Conservation (phyloP, 2,797 vertebrate genomes). For the Neosilurus hyrtlii region DNA sequence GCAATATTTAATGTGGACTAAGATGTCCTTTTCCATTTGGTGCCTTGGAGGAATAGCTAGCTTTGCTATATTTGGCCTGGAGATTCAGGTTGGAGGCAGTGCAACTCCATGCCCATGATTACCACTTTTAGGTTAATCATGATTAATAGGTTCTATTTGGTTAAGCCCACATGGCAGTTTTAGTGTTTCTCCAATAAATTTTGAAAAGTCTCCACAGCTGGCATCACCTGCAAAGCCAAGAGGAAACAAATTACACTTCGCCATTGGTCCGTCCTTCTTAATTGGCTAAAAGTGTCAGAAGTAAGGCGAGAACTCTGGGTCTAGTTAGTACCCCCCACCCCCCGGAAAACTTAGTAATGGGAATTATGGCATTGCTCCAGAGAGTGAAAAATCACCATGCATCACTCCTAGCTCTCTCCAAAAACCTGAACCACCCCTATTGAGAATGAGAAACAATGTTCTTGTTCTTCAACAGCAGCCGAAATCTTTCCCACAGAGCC, state of each 20-base stretch:
- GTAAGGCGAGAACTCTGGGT: slow-evolving; percentile 77
- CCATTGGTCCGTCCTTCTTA: slow-evolving; percentile 74
- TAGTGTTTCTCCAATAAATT: slow-evolving; percentile 87
- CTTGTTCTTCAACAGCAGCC: slow-evolving; percentile 11
- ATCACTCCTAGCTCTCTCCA: slow-evolving; percentile 29
- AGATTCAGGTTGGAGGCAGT: slow-evolving; percentile 69
- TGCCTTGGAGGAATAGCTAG: slow-evolving; percentile 76
- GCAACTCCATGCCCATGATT: slow-evolving; percentile 74
- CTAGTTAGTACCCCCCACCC: slow-evolving; percentile 71
- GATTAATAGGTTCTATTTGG: slow-evolving; percentile 85
- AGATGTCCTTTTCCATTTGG: slow-evolving; percentile 84
- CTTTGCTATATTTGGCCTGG: slow-evolving; percentile 90
- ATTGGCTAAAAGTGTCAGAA: slow-evolving; percentile 84
- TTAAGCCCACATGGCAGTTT: slow-evolving; percentile 84
- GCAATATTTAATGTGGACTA: slow-evolving; percentile 84
- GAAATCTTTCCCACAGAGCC: slow-evolving; percentile 39
- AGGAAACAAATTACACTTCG: slow-evolving; percentile 84
- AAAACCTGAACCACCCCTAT: slow-evolving; percentile 36
- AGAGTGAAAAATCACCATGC: slow-evolving; percentile 29
- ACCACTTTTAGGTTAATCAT: slow-evolving; percentile 78
- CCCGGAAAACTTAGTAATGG: slow-evolving; percentile 81
- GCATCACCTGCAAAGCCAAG: slow-evolving; percentile 80
- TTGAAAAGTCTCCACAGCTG: slow-evolving; percentile 79
- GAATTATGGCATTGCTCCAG: slow-evolving; percentile 83
- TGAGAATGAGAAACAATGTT: slow-evolving; percentile 35